These are phyloP conservation scores for Columbina picui DNA, from an alignment of 2,113 vertebrate species.

Conservation along the genomic window DNA sequence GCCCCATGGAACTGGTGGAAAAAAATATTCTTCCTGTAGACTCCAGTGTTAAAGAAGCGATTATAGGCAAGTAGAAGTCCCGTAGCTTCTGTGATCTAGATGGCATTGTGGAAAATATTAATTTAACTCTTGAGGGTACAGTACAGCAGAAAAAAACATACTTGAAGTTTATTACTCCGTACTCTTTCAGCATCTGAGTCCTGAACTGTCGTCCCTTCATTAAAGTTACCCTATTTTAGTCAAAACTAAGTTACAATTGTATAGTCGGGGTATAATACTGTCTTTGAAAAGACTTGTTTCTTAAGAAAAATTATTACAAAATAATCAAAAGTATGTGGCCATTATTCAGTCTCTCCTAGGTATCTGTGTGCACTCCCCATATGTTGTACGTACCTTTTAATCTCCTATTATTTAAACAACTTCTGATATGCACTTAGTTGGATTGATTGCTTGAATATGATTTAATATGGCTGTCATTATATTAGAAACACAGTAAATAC, in stretches of 20 bases:
- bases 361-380: neutral
- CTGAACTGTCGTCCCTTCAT: neutral
- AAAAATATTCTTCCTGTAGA: conserved; percentile 97
- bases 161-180: neutral
- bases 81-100: neutral
- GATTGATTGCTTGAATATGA: neutral
- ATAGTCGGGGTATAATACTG: neutral
- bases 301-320: neutral
- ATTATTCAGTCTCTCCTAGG: neutral
- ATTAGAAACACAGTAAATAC: neutral
- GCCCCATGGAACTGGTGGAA: conserved; percentile 96
- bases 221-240: neutral
- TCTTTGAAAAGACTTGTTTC: neutral
- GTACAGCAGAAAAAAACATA: neutral
- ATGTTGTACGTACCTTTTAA: neutral
- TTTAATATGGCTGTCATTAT: neutral
- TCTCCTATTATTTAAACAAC: neutral
- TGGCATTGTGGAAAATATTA: neutral
- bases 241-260: neutral
- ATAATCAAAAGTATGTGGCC: neutral
- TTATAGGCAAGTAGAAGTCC: conserved; percentile 84
- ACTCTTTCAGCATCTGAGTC: neutral
- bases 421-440: neutral
- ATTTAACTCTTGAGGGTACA: neutral
- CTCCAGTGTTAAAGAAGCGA: conserved; percentile 93